Conservation (phyloP, 2,888 invertebrate species). For the Flexamia atlantica region DNA sequence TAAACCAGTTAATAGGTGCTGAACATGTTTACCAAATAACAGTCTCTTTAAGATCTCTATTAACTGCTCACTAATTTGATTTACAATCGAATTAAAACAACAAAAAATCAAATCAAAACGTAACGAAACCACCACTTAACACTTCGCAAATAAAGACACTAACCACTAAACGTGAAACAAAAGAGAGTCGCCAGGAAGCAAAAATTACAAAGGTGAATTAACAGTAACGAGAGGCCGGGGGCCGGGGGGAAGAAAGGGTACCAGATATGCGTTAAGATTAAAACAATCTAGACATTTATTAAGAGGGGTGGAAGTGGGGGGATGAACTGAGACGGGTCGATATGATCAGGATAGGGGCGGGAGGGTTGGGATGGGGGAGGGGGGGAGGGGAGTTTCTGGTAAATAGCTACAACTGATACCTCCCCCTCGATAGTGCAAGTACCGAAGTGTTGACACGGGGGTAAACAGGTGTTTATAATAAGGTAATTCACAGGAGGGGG, state of each 20-base stretch:
- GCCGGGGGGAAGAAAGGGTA: conserved; percentile 69
- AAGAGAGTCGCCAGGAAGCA: conserved; percentile 25
- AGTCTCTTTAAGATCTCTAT: too few relatives aligned
- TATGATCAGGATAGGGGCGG: conserved; percentile 67
- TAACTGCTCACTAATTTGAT: too few relatives aligned
- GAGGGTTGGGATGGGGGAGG: conserved; percentile 75
- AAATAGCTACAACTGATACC: conserved; percentile 81
- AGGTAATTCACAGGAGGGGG: background rate
- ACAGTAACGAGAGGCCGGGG: conserved; percentile 66
- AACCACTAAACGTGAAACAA: conserved; percentile 6
- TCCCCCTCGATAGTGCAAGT: conserved; percentile 79
- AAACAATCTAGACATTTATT: conserved; percentile 60
- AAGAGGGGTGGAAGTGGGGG: conserved; percentile 61
- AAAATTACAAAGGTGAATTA: conserved; percentile 37
- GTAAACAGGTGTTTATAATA: background rate
- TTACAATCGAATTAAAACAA: too few relatives aligned
- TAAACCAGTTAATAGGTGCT: too few relatives aligned
- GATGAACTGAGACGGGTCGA: conserved; percentile 42
- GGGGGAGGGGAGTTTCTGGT: conserved; percentile 78
- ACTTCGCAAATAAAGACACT: background rate
- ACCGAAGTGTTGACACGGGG: background rate
- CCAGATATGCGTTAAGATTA: conserved; percentile 70
- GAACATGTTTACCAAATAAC: too few relatives aligned
- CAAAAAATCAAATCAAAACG: too few relatives aligned
- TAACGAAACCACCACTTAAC: too few relatives aligned